These are phyloP conservation scores for Coreoperca whiteheadi DNA, from an alignment of 2,113 vertebrate genomes.

Conservation along the genomic window DNA sequence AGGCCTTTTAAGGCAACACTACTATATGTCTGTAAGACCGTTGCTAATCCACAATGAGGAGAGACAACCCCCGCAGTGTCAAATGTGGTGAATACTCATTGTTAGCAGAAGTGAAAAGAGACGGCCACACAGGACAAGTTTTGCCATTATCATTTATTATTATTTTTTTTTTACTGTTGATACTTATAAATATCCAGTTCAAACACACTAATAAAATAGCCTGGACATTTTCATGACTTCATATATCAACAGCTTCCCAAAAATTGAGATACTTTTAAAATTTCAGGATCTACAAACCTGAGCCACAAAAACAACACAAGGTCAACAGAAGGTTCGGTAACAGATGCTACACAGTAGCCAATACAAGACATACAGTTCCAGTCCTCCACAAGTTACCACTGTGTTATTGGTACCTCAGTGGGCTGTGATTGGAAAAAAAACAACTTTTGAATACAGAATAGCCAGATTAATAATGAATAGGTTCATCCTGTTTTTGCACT, in stretches of 20 bases:
- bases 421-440: constrained; percentile 9
- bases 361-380: constrained; percentile 47
- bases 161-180: constrained; percentile 86
- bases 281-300: constrained; percentile 84
- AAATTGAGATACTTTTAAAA: constrained; percentile 86
- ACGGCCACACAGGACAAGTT: constrained; percentile 62
- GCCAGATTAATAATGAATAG: constrained; percentile 38
- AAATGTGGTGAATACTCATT: not conserved
- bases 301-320: constrained; percentile 67
- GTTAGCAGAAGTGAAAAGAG: constrained; percentile 1
- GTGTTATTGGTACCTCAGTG: not conserved
- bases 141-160: constrained; percentile 48
- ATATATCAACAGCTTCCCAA: constrained; percentile 80
- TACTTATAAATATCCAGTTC: constrained; percentile 92
- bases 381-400: constrained; percentile 36
- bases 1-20: not conserved
- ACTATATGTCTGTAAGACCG: not conserved
- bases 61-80: not conserved
- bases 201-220: constrained; percentile 93
- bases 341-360: constrained; percentile 95
- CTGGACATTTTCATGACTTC: constrained; percentile 79
- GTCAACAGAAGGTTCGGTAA: constrained; percentile 78
- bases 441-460: constrained; percentile 38
- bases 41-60: not conserved
- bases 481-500: constrained; percentile 36